Conservation (phyloP, 1,140 invertebrate species). For the Antheraea mylitta region DNA sequence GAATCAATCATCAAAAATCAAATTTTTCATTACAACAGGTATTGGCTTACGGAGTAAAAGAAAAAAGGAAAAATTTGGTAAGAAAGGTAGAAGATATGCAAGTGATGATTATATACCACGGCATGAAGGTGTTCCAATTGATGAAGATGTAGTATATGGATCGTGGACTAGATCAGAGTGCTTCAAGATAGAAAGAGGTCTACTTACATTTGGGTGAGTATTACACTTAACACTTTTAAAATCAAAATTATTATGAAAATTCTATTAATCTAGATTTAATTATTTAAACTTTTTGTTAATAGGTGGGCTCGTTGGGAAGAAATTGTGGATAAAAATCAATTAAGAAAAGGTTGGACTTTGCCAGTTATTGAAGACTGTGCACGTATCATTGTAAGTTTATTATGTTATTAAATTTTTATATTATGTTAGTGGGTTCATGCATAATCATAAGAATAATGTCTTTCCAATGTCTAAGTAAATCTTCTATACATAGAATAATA, state of each 20-base stretch:
- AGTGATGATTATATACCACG: constrained; percentile 92
- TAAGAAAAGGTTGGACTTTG: constrained; percentile 93
- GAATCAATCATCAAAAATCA: no score
- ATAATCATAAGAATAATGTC: no score
- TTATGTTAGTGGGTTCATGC: no score
- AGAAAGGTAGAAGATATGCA: constrained; percentile 81
- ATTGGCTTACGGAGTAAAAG: constrained; percentile 82
- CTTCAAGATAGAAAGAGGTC: constrained; percentile 96
- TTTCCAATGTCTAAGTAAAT: no score
- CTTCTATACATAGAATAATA: no score
- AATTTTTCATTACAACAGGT: constrained; percentile 51
- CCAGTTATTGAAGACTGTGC: constrained; percentile 97
- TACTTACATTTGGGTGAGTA: constrained; percentile 94
- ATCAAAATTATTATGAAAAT: background rate
- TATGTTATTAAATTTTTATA: no score
- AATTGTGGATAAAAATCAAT: constrained; percentile 93
- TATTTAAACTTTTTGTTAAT: constrained; percentile 26
- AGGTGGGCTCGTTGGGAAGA: constrained; percentile 98
- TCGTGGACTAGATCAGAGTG: constrained; percentile 93
- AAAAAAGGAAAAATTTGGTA: constrained; percentile 83
- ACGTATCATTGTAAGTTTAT: constrained; percentile 91
- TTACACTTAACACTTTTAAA: constrained; percentile 22
- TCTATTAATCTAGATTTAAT: background rate
- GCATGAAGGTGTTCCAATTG: constrained; percentile 85
- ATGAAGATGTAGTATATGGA: constrained; percentile 91